phyloP scores from a whole-genome alignment of 1,140 invertebrate species.

The Lethrus apterus region DNA sequence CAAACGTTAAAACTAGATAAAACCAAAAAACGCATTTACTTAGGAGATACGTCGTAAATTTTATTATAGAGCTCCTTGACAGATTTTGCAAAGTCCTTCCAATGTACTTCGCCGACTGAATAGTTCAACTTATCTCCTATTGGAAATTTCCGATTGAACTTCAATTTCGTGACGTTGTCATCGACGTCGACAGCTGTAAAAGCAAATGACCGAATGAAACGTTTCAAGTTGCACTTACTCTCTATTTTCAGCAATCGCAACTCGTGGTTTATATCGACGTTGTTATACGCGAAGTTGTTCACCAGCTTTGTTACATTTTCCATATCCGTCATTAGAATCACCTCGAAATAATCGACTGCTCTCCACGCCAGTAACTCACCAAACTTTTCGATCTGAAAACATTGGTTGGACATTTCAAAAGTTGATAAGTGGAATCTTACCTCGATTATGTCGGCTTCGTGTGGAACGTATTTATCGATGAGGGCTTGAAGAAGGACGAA shows the following conservation, averaged over 20 bases:
- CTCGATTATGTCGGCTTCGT: constrained; percentile 31
- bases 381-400: constrained; percentile 55
- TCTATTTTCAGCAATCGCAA: constrained; percentile 55
- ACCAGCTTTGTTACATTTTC: constrained; percentile 54
- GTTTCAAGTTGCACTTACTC: constrained; percentile 43
- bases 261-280: constrained; percentile 55
- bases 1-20: too few species aligned
- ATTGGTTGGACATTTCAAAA: neutral
- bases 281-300: constrained; percentile 49
- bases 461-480: constrained; percentile 32
- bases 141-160: constrained; percentile 31
- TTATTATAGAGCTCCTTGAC: constrained; percentile 32
- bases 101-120: constrained; percentile 30
- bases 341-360: constrained; percentile 49
- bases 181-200: constrained; percentile 35
- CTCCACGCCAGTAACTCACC: constrained; percentile 59
- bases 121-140: constrained; percentile 30
- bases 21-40: too few species aligned
- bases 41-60: constrained; percentile 25
- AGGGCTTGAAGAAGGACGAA: constrained; percentile 47
- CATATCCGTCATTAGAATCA: constrained; percentile 57
- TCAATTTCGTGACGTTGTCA: constrained; percentile 29
- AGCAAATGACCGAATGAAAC: neutral
- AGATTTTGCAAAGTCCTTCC: constrained; percentile 30
- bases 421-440: constrained; percentile 14